Evolutionary conservation across 1,140 invertebrate genomes (phyloP).

Genomic region (Bombyx mori): DNA sequence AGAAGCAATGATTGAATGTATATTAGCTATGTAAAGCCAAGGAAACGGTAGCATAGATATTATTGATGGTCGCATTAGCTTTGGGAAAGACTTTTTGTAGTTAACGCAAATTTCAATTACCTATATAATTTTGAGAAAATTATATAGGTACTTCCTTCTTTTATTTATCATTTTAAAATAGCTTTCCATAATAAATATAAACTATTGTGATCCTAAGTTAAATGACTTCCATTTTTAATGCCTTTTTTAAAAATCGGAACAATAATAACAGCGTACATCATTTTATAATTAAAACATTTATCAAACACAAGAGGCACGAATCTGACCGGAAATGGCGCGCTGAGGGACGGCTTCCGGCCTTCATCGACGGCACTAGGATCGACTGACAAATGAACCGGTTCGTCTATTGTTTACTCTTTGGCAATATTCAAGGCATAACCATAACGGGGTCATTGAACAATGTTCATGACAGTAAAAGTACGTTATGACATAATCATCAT

Average conservation of each 20-base stretch:
- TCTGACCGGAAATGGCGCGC: slow-evolving; percentile 52
- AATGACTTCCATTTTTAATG: no score
- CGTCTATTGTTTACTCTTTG: slow-evolving; percentile 45
- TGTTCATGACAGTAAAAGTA: slow-evolving; percentile 12
- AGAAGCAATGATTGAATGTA: no score
- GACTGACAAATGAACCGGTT: slow-evolving; percentile 51
- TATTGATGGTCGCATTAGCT: no score
- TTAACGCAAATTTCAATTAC: no score
- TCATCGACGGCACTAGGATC: slow-evolving; percentile 39
- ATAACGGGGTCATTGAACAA: slow-evolving; percentile 46
- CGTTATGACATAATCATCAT: not conserved
- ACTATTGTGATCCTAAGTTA: no score
- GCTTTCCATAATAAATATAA: no score
- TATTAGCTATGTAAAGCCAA: no score
- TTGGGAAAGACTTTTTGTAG: no score
- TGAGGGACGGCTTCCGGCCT: slow-evolving; percentile 43
- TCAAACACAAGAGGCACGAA: slow-evolving; percentile 40
- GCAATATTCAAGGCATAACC: slow-evolving; percentile 28
- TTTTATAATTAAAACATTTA: slow-evolving; percentile 39
- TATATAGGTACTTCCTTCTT: no score
- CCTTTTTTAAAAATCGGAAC: not conserved
- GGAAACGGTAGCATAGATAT: no score
- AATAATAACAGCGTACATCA: slow-evolving; percentile 8
- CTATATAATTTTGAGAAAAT: no score
- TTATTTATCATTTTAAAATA: no score